Conservation (phyloP, 2,888 invertebrate genomes). For the Lithophane ornitopus region DNA sequence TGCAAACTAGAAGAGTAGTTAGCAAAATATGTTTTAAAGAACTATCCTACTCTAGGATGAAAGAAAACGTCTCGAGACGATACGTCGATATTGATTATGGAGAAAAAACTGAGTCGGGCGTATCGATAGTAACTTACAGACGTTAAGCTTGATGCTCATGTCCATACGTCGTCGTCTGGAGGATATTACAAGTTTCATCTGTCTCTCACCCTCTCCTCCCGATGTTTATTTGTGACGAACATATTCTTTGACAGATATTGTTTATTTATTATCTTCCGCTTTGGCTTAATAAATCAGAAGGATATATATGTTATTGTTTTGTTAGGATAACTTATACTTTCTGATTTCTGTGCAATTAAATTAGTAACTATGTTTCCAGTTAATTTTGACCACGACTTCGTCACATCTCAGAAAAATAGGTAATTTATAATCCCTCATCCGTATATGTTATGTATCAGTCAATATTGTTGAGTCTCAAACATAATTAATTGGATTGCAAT, state of each 20-base stretch:
- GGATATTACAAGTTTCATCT: slow-evolving; percentile 45
- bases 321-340: neutral
- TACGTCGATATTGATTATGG: slow-evolving; percentile 39
- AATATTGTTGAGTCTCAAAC: slow-evolving; percentile 13
- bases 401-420: neutral
- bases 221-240: slow-evolving; percentile 34
- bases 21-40: slow-evolving; percentile 12
- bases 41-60: neutral
- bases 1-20: neutral
- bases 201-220: slow-evolving; percentile 18
- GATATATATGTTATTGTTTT: slow-evolving; percentile 8
- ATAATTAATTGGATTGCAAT: slow-evolving; percentile 27
- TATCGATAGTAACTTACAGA: slow-evolving; percentile 51
- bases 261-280: slow-evolving; percentile 24
- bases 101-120: slow-evolving; percentile 42
- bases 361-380: neutral
- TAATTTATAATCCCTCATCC: neutral
- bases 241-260: slow-evolving; percentile 19
- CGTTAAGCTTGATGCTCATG: slow-evolving; percentile 44
- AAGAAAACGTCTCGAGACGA: slow-evolving; percentile 17
- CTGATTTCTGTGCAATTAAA: neutral
- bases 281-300: neutral
- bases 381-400: neutral
- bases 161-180: slow-evolving; percentile 39
- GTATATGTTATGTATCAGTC: neutral